Base-by-base conservation (phyloP, 2,113 vertebrate species). In the Circaetus gallicus region DNA sequence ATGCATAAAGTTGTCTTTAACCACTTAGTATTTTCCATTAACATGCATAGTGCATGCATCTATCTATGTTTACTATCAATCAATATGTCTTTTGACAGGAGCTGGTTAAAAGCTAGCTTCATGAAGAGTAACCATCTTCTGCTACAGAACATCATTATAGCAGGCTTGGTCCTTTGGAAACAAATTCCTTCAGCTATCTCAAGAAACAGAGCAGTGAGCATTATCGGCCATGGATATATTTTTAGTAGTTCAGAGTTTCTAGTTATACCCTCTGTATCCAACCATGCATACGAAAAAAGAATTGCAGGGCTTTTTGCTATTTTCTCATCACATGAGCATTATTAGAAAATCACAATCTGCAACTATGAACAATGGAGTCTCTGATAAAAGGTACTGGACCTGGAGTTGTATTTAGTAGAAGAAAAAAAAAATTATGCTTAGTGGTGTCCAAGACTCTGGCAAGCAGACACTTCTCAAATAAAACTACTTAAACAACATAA, bases 31-130 rank as follows among this genome's bases (percentile, higher is more conserved):
- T 52, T 71, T 77, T 78, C 32, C 20, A 21, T 53, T 62, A 63
- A 59, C 7, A 17, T 11, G 4, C 1, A 0, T 13, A 56, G 13
- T 3, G 2, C 11, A 3, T 26, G 9, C 16, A 73, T 28, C 55
- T 36, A 42, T 25, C 4, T 12, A 66, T 6, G 8, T 80, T 40
- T 70, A 42, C 16, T 59, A 16, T 52, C 50, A 74, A 40, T 43
- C 13, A 18, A 89, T 70, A 31, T 3, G 13, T 8, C 21, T 79
- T 26, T 32, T 63, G 22, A 72, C 53, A 58, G 31, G 25, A 71
- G 29, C 34, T 45, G 25, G 10, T 71, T 83, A 67, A 62, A 86
- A 71, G 31, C 19, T 67, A 52, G 12, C 25, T 92, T 65, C 19
- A 6, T 52, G 32, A 90, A 62, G 17, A 62, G 14, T 11, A 82